These are phyloP conservation scores for Galeruca laticollis DNA, from an alignment of 2,888 invertebrate genomes.

Conservation along the genomic window DNA sequence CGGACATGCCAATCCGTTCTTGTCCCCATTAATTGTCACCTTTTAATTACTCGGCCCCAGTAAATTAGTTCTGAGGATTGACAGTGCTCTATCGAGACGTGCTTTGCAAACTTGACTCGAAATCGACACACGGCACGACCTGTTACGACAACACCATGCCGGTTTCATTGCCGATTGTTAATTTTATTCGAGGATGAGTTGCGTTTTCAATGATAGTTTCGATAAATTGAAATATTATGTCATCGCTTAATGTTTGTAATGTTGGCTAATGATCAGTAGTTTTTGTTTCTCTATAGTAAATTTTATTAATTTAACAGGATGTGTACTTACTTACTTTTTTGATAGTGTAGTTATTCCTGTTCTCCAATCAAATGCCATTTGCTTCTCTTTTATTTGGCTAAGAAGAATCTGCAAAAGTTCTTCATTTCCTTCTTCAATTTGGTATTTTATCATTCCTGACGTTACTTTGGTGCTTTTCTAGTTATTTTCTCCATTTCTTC, in stretches of 20 bases:
- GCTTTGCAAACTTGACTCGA: slow-evolving; percentile 44
- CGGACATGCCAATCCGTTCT: slow-evolving; percentile 66
- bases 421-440: no score
- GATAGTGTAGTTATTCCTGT: no score
- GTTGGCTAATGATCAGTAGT: background rate
- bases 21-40: slow-evolving; percentile 68
- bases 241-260: no score
- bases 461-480: no score
- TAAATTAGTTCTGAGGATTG: slow-evolving; percentile 57
- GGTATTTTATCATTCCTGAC: no score
- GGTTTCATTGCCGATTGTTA: slow-evolving; percentile 2
- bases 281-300: background rate
- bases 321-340: no score
- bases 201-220: background rate
- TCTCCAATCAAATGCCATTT: no score
- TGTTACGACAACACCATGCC: slow-evolving; percentile 10
- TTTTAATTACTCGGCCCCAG: slow-evolving; percentile 65
- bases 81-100: slow-evolving; percentile 53
- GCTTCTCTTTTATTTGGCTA: no score
- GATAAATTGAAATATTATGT: background rate
- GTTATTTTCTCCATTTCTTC: no score
- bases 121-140: slow-evolving; percentile 6
- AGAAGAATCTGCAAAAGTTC: no score
- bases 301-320: no score
- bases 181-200: slow-evolving; percentile 5